phyloP scores from a whole-genome alignment of 2,113 vertebrate genomes.

The Gallinago undulata region DNA sequence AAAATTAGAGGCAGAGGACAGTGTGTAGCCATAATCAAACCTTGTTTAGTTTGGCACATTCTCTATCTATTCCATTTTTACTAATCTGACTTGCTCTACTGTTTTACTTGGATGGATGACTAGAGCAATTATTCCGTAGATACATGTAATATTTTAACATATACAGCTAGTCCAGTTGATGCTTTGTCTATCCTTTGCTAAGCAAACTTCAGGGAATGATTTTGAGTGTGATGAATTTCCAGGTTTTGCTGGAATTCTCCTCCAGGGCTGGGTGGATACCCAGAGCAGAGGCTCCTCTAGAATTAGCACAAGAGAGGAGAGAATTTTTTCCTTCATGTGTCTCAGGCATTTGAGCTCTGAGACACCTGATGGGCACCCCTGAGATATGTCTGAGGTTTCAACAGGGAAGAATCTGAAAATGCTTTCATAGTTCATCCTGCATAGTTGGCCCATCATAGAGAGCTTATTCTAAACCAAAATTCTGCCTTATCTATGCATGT shows the following conservation, averaged over 20 bases:
- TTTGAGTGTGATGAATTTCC: neutral
- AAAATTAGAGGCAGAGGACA: constrained; percentile 58
- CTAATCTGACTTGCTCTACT: constrained; percentile 27
- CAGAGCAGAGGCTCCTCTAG: neutral
- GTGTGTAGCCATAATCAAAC: constrained; percentile 32
- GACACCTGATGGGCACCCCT: neutral
- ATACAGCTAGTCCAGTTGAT: neutral
- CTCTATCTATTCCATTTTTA: constrained; percentile 52
- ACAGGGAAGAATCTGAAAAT: neutral
- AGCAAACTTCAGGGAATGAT: neutral
- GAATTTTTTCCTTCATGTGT: neutral
- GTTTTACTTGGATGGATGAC: constrained; percentile 20
- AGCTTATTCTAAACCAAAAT: neutral
- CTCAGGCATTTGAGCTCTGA: neutral
- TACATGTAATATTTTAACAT: constrained; percentile 17
- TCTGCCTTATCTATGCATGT: neutral
- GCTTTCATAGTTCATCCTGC: neutral
- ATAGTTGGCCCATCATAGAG: neutral
- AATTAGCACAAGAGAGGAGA: neutral
- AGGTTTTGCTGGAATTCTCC: constrained; percentile 4
- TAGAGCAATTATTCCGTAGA: neutral
- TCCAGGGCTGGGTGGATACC: neutral
- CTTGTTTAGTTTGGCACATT: constrained; percentile 51
- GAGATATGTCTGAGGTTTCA: neutral
- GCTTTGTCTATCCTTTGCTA: neutral